Base-by-base conservation (phyloP, 2,113 vertebrate species). In the Cygnus atratus region DNA sequence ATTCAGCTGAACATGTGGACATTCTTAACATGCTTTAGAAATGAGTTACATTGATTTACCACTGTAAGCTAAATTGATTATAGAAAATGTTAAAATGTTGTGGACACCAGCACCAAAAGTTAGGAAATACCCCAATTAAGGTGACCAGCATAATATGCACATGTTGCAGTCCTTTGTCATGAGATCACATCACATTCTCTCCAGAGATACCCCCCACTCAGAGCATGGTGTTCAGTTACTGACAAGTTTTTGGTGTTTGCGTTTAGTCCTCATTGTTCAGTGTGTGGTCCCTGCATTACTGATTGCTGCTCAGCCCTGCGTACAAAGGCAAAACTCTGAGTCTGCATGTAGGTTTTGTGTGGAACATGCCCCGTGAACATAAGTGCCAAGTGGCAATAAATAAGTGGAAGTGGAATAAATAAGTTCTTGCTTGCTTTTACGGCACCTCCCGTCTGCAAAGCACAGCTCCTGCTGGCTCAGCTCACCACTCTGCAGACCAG, bases 401-500 rank as follows among this genome's bases (percentile, higher is more conserved):
- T 48, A 48, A 48, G 46, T 48, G 46, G 46, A 48, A 46, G 46
- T 18, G 19, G 46, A 46, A 21, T 46, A 46, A 76, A 59, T 54
- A 87, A 67, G 37, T 31, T 54, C 37, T 18, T 65, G 10, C 5
- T 20, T 54, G 11, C 10, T 80, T 81, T 67, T 48, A 18, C 14
- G 57, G 39, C 65, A 81, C 52, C 2, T 2, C 6, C 44, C 26
- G 14, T n/a, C 61, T 61, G 71, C 62, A 72, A 79, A 87, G 41
- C 5, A 24, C 33, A 87, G 28, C n/a, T 39, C 43, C 22, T n/a
- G 25, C 11, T 31, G 50, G 31, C 39, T 41, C 54, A 31, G 25
- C 0, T 0, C 44, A 54, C 33, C 31, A 11, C 33, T 61, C 52
- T 0, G 1, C 10, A 13, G 26, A 28, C 13, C 0, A 0, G 37